phyloP scores from a whole-genome alignment of 2,113 vertebrate species.

The Columbina picui region DNA sequence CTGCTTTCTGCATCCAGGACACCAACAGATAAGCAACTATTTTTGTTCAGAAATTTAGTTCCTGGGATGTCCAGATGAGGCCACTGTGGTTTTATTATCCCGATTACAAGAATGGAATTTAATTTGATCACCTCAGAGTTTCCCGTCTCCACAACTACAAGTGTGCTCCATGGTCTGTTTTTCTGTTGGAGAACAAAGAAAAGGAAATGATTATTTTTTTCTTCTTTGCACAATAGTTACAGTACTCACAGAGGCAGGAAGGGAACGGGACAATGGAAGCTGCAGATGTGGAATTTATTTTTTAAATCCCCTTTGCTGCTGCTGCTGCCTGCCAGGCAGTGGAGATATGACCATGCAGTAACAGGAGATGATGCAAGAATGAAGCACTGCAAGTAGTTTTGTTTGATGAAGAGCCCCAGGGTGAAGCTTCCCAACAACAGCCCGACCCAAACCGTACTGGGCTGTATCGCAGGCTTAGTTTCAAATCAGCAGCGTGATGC shows the following conservation, averaged over 20 bases:
- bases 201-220: slow-evolving; percentile 18
- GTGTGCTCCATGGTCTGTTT: background rate
- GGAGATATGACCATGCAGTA: background rate
- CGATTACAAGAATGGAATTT: background rate
- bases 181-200: slow-evolving; percentile 47
- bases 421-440: background rate
- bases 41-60: slow-evolving; percentile 14
- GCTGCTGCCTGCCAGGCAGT: background rate
- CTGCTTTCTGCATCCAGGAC: background rate
- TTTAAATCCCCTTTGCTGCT: background rate
- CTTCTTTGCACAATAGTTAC: background rate
- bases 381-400: background rate
- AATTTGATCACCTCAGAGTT: slow-evolving; percentile 34
- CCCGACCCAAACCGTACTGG: background rate
- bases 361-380: background rate
- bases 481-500: background rate
- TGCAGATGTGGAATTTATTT: slow-evolving; percentile 18
- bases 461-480: background rate
- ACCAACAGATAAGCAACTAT: background rate
- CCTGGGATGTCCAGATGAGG: slow-evolving; percentile 51
- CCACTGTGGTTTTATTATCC: slow-evolving; percentile 54
- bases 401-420: background rate
- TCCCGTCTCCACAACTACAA: background rate
- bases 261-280: background rate
- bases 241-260: background rate